These are phyloP conservation scores for Hyalella azteca DNA, from an alignment of 2,888 invertebrate species.

Conservation along the genomic window DNA sequence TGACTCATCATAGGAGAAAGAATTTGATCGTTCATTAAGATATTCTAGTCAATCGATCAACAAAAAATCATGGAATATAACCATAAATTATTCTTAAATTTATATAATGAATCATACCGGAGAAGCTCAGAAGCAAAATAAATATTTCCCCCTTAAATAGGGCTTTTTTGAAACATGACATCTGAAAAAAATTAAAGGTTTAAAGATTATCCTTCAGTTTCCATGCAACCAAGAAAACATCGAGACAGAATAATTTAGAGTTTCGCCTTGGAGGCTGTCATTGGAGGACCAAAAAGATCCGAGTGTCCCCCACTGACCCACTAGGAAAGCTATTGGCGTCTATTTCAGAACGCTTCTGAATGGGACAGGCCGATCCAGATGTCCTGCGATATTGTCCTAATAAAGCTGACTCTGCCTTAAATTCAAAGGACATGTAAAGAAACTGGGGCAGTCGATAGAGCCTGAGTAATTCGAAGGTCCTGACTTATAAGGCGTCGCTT, in stretches of 20 bases:
- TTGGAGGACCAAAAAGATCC: neutral
- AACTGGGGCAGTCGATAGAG: constrained; percentile 28
- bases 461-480: constrained; percentile 10
- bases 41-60: too few species aligned
- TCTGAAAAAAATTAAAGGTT: too few species aligned
- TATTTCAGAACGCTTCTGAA: neutral
- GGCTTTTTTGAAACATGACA: too few species aligned
- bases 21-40: too few species aligned
- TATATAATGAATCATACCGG: too few species aligned
- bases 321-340: neutral
- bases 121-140: too few species aligned
- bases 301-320: constrained; percentile 19
- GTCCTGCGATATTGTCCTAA: constrained; percentile 23
- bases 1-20: too few species aligned
- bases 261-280: neutral
- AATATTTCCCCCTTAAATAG: too few species aligned
- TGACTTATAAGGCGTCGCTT: constrained; percentile 23
- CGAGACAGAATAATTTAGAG: neutral
- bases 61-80: too few species aligned
- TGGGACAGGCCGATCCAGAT: constrained; percentile 28
- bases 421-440: constrained; percentile 11
- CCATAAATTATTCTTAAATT: too few species aligned
- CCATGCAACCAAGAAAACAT: neutral
- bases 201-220: too few species aligned
- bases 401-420: constrained; percentile 28